A percentile compares a stretch with the other conserved stretches of the same genome.
Conservation (phyloP, 1,140 invertebrate genomes). For the Drosophila setifemur region DNA sequence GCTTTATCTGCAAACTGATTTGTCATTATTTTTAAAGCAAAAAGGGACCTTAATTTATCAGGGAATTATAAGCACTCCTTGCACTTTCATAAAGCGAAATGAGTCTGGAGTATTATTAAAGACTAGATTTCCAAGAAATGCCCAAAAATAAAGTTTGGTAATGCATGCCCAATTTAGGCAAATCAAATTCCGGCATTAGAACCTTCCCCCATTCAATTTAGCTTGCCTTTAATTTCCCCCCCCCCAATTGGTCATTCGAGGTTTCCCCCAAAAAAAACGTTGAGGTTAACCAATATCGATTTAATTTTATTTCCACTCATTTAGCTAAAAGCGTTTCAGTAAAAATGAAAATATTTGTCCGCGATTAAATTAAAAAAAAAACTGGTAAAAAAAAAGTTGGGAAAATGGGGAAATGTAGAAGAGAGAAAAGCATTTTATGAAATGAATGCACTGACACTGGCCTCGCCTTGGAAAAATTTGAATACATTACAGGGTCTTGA, state of each 20-base stretch:
- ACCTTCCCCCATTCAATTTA: neutral
- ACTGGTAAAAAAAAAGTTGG: constrained; percentile 16
- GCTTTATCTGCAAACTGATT: constrained; percentile 78
- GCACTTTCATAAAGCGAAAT: too few relatives aligned
- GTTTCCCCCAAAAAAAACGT: constrained; percentile 49
- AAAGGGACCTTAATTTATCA: constrained; percentile 30
- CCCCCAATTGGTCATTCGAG: constrained; percentile 46
- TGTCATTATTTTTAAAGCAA: constrained; percentile 80
- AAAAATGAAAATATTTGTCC: constrained; percentile 80
- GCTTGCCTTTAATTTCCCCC: constrained; percentile 7
- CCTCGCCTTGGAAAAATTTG: constrained; percentile 79
- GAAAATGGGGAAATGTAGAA: constrained; percentile 25
- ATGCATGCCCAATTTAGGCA: constrained; percentile 4
- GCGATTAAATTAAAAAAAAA: constrained; percentile 75
- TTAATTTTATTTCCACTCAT: constrained; percentile 82
- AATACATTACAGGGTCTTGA: constrained; percentile 65
- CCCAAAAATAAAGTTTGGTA: neutral
- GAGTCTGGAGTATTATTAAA: too few relatives aligned
- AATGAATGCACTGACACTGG: constrained; percentile 77
- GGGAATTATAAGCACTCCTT: constrained; percentile 51
- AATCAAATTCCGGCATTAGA: constrained; percentile 23
- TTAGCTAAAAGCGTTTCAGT: constrained; percentile 74
- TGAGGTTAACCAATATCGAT: constrained; percentile 75
- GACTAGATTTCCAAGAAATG: too few relatives aligned
- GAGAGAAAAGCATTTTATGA: constrained; percentile 72